phyloP scores from a whole-genome alignment of 2,113 vertebrate genomes.

The Columba janthina region DNA sequence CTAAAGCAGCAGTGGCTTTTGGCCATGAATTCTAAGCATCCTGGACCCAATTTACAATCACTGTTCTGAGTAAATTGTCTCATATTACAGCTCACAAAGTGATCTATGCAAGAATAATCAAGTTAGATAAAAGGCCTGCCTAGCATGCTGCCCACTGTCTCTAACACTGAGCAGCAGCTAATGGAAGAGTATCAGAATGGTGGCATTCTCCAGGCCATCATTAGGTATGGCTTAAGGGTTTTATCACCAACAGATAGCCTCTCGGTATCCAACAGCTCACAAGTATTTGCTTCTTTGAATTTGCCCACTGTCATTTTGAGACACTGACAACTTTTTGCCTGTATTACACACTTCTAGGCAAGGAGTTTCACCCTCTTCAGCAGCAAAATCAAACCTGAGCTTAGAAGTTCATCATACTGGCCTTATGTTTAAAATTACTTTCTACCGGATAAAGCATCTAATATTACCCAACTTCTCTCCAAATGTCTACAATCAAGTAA shows the following conservation, averaged over 20 bases:
- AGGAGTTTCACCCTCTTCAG: background rate
- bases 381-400: background rate
- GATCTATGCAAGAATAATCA: background rate
- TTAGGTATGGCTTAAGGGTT: background rate
- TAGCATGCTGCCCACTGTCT: background rate
- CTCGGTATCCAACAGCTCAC: background rate
- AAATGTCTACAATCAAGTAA: background rate
- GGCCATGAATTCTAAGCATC: background rate
- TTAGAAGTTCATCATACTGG: background rate
- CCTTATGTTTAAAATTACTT: background rate
- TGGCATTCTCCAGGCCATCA: background rate
- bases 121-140: background rate
- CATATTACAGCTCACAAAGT: background rate
- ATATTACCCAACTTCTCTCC: background rate
- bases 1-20: background rate
- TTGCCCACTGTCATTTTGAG: background rate
- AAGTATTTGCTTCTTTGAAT: background rate
- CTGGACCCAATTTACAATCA: background rate
- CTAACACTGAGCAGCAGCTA: background rate
- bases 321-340: background rate
- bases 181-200: accelerated
- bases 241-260: background rate
- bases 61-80: background rate
- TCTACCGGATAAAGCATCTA: background rate
- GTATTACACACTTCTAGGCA: background rate